phyloP scores from a whole-genome alignment of 2,888 invertebrate species.

The Eupithecia dodoneata region DNA sequence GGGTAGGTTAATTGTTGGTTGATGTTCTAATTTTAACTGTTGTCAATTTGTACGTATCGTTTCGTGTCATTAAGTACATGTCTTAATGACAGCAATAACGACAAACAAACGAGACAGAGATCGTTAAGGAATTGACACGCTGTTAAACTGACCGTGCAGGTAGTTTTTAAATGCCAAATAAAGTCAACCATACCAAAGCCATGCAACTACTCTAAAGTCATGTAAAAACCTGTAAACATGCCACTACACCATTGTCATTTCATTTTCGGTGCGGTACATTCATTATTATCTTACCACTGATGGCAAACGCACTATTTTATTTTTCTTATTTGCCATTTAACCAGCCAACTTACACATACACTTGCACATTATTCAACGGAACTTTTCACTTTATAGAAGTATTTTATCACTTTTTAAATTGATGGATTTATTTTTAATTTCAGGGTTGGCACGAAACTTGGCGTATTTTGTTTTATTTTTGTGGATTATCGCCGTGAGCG shows the following conservation, averaged over 20 bases:
- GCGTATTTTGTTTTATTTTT: constrained; percentile 53
- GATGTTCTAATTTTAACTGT: not conserved
- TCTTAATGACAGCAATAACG: not conserved
- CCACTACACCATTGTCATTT: constrained; percentile 65
- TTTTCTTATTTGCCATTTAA: constrained; percentile 77
- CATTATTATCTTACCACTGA: constrained; percentile 76
- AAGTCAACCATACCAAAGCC: constrained; percentile 46
- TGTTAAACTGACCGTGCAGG: not conserved
- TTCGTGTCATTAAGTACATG: not conserved
- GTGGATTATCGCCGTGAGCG: constrained; percentile 47
- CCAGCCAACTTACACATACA: constrained; percentile 47
- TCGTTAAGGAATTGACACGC: not conserved
- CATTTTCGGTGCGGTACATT: constrained; percentile 64
- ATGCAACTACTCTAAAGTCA: constrained; percentile 61
- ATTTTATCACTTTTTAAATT: not conserved
- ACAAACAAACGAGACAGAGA: not conserved
- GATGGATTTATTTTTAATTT: not conserved
- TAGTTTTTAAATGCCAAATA: constrained; percentile 5
- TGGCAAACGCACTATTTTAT: constrained; percentile 79
- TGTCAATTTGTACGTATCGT: not conserved
- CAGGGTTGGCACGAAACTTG: constrained; percentile 42
- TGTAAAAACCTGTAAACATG: constrained; percentile 81
- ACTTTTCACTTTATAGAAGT: not conserved
- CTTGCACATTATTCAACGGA: constrained; percentile 29
- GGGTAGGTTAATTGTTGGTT: not conserved